Percentiles rank a stretch among this genome's conserved stretches.
These are phyloP conservation scores for Psittacus erithacus DNA, from an alignment of 2,113 vertebrate genomes.

Conservation along the genomic window DNA sequence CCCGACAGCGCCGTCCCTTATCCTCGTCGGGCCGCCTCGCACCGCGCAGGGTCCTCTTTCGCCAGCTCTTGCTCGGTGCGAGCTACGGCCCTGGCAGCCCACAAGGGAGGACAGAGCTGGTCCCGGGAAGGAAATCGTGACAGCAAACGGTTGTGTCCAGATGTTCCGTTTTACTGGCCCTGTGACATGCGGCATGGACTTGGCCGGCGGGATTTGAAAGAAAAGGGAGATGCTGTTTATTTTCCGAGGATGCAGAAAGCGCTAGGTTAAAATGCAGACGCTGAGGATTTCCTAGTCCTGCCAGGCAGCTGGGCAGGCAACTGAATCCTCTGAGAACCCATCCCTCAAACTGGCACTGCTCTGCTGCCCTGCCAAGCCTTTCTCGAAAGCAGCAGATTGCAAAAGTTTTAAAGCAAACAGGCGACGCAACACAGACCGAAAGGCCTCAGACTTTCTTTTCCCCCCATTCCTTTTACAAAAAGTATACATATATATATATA, in stretches of 20 bases:
- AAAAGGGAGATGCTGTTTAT: not conserved
- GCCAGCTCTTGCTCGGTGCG: not conserved
- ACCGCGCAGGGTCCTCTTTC: not conserved
- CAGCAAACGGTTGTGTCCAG: not conserved
- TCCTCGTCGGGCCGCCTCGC: no score
- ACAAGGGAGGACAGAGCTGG: not conserved
- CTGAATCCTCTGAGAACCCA: not conserved
- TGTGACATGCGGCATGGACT: not conserved
- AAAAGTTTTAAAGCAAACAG: not conserved
- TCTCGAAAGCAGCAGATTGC: not conserved
- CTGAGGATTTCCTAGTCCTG: not conserved
- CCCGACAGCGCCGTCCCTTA: fast-evolving
- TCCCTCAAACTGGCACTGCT: fast-evolving
- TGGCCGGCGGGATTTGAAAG: not conserved
- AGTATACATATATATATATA: not conserved
- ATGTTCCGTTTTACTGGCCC: not conserved
- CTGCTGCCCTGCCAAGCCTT: not conserved
- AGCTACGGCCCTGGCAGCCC: not conserved
- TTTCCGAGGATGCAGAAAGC: not conserved
- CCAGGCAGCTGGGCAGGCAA: not conserved
- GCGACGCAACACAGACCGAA: not conserved
- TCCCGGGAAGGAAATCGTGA: not conserved
- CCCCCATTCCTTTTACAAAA: not conserved
- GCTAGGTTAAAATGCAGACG: not conserved
- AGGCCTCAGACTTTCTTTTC: not conserved